Evolutionary conservation across 2,113 vertebrate species (phyloP).

Genomic region (Etia nguti): DNA sequence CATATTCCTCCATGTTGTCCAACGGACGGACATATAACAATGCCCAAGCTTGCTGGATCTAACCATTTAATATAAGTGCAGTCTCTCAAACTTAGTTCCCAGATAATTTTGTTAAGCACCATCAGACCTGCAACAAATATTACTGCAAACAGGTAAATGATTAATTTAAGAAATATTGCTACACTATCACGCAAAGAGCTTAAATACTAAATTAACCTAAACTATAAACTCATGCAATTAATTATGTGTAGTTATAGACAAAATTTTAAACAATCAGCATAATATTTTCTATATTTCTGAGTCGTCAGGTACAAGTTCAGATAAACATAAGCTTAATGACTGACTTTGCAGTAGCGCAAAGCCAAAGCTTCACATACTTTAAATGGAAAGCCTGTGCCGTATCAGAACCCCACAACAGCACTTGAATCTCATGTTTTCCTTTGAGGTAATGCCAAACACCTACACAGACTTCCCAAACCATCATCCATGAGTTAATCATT

Average conservation of each 20-base stretch:
- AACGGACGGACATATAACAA: not conserved
- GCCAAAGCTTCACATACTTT: not conserved
- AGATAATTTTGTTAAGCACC: not conserved
- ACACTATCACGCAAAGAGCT: not conserved
- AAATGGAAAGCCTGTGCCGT: not conserved
- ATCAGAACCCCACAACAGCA: not conserved
- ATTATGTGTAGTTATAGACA: not conserved
- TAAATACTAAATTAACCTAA: not conserved
- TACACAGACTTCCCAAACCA: not conserved
- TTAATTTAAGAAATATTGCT: not conserved
- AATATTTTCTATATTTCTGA: not conserved
- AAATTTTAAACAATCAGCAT: not conserved
- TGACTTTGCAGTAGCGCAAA: not conserved
- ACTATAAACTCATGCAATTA: not conserved
- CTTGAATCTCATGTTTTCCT: slow-evolving; percentile 27
- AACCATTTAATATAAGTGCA: not conserved
- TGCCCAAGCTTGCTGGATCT: not conserved
- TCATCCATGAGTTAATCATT: slow-evolving; percentile 34
- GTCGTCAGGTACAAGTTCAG: not conserved
- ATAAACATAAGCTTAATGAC: not conserved
- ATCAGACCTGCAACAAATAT: not conserved
- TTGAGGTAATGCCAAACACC: not conserved
- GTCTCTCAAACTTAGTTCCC: not conserved
- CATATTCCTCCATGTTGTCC: not conserved
- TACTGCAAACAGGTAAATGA: not conserved